These are phyloP conservation scores for Bhutanitis thaidina DNA, from an alignment of 2,888 invertebrate genomes.

Conservation along the genomic window DNA sequence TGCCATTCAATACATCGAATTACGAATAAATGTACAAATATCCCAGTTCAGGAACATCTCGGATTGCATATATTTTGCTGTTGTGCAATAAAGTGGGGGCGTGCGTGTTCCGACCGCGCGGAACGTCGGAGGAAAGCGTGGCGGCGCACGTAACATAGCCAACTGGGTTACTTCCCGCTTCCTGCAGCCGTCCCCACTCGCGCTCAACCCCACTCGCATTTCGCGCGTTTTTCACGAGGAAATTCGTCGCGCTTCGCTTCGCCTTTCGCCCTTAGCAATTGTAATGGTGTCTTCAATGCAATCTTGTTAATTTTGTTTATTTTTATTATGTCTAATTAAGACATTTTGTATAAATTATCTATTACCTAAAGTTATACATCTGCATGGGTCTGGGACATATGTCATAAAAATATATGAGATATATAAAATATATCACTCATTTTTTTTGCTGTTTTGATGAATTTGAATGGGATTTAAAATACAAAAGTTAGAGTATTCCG, in stretches of 20 bases:
- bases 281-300: conserved; percentile 23
- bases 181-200: conserved; percentile 55
- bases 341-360: too few species aligned
- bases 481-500: too few species aligned
- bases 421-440: too few species aligned
- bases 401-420: too few species aligned
- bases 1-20: too few species aligned
- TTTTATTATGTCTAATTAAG: background rate
- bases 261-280: conserved; percentile 38
- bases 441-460: too few species aligned
- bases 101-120: conserved; percentile 35
- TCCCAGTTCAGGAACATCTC: conserved; percentile 11
- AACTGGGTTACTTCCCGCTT: conserved; percentile 70
- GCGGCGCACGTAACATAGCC: conserved; percentile 51
- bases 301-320: background rate
- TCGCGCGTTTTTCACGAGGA: conserved; percentile 26
- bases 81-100: conserved; percentile 26
- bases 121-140: conserved; percentile 55
- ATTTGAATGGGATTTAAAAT: too few species aligned
- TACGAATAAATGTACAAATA: too few species aligned
- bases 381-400: too few species aligned
- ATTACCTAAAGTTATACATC: too few species aligned
- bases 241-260: conserved; percentile 34
- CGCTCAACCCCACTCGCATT: conserved; percentile 14
- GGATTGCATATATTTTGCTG: conserved; percentile 9